A percentile compares a stretch with the other conserved stretches of the same genome.
Conservation (phyloP, 2,797 vertebrate species). For the Gallinago stenura region DNA sequence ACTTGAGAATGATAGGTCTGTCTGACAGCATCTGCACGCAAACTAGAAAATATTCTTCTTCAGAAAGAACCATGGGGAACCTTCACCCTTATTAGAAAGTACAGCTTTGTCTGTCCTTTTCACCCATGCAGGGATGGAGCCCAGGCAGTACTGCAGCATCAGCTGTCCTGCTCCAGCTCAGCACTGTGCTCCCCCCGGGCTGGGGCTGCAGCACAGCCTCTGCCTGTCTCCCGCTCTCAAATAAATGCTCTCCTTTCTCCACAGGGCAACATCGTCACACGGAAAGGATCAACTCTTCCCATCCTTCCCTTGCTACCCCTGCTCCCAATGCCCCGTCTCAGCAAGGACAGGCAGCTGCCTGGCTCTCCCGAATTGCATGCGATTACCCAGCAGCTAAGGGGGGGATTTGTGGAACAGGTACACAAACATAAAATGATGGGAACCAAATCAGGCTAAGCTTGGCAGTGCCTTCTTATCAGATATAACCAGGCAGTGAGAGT, state of each 20-base stretch:
- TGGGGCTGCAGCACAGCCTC: not conserved
- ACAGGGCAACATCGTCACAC: fast-evolving
- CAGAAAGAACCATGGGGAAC: not conserved
- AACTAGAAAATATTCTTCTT: not conserved
- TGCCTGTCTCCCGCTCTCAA: fast-evolving
- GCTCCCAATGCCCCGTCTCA: not conserved
- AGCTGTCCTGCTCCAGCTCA: not conserved
- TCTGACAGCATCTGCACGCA: not conserved
- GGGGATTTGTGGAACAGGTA: not conserved
- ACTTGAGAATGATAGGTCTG: not conserved
- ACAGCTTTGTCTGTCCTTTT: not conserved
- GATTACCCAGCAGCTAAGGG: not conserved
- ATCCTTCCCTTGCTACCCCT: not conserved
- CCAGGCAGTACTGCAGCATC: not conserved
- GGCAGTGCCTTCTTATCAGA: not conserved
- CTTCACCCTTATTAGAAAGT: fast-evolving
- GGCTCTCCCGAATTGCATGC: fast-evolving
- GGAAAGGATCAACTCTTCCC: not conserved
- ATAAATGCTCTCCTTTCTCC: not conserved
- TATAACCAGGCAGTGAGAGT: fast-evolving
- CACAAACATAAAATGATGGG: not conserved
- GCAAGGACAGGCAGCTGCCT: not conserved
- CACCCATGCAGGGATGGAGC: fast-evolving
- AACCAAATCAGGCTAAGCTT: not conserved
- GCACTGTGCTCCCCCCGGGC: fast-evolving